Base-by-base conservation (phyloP, 2,113 vertebrate species). In the Nesogale talazaci region DNA sequence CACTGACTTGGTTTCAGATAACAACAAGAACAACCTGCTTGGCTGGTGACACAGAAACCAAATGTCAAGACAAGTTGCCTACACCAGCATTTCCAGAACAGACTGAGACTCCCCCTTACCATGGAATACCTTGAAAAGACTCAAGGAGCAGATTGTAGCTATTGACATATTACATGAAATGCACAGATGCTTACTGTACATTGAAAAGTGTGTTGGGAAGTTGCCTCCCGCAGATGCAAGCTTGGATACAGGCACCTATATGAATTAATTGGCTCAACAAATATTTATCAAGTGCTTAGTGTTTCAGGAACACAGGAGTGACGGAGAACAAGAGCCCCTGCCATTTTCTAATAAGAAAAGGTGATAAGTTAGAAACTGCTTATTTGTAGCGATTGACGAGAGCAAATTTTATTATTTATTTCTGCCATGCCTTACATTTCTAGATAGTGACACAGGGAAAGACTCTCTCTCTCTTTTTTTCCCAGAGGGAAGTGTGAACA, bases 91-190 rank as follows among this genome's bases (percentile, higher is more conserved):
- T 88, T 70, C 20, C n/a, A 90, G 76, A 82, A 23, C 38, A 56
- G 38, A 63, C 89, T 86, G 75, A 4, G 5, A 90, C 86, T 65
- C 57, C 34, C 78, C 5, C 36, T 69, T 61, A 52, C 46, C 46
- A 86, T 77, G 22, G 6, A 75, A 38, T 70, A 82, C 23, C 46
- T 52, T 12, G 5, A 78, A 76, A n/a, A 6, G 75, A 7, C 2
- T 29, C 29, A 86, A 42, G 15, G 22, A 84, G 3, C 0, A 77
- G 84, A 67, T 34, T 93, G 89, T 83, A 86, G 46, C 74, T 15
- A 57, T 83, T 89, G 52, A 78, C 77, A 86, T 38, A 76, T 69
- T 65, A 76, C 4, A 70, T 61, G 38, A 83, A 69, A 80, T 92
- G 2, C 63, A 67, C 38, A 56, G 12, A 80, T 76, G 4, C 22